Conservation (phyloP, 2,797 vertebrate genomes). For the Myiothlypis chrysogaster region DNA sequence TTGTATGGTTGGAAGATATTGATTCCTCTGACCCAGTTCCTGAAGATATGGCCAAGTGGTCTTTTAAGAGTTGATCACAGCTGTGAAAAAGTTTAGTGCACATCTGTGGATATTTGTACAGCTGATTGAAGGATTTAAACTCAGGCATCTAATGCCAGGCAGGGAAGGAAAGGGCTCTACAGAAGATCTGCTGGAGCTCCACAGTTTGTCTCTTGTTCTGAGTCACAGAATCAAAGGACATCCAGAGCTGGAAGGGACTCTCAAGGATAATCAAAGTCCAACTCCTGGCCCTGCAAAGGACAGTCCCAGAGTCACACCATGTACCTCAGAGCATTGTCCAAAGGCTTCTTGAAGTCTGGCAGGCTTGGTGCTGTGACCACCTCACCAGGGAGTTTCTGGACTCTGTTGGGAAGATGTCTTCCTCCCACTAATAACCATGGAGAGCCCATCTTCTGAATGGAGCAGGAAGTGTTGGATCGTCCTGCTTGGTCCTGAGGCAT, state of each 20-base stretch:
- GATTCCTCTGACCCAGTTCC: not conserved
- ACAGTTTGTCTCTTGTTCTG: not conserved
- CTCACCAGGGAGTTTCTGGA: not conserved
- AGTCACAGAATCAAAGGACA: not conserved
- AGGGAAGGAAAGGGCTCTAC: not conserved
- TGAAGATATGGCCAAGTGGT: not conserved
- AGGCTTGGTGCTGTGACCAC: not conserved
- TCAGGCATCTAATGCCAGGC: not conserved
- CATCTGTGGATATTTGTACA: not conserved
- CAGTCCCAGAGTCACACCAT: not conserved
- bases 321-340: not conserved
- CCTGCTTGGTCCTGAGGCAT: not conserved
- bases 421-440: rapidly evolving
- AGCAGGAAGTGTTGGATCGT: not conserved
- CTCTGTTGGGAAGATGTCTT: not conserved
- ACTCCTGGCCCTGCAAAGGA: not conserved
- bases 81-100: not conserved
- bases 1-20: not conserved
- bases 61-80: not conserved
- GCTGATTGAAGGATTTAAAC: not conserved
- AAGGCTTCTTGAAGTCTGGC: not conserved
- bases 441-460: not conserved
- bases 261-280: not conserved
- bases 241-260: not conserved
- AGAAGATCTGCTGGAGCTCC: not conserved